Evolutionary conservation across 2,888 invertebrate species (phyloP).

Genomic region (Trissolcus brochymenae): DNA sequence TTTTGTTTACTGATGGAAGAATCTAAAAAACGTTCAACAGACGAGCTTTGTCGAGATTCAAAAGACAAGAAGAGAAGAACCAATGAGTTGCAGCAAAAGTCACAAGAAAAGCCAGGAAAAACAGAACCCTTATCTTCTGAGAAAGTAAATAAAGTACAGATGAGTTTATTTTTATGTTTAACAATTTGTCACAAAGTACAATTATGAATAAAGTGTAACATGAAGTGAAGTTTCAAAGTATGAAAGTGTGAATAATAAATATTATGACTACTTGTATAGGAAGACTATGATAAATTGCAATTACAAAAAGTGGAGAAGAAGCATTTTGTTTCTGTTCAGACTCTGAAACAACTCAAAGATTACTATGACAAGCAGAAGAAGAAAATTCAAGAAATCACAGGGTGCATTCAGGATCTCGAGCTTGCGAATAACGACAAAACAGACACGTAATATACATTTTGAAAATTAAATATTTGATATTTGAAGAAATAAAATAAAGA

Average conservation of each 20-base stretch:
- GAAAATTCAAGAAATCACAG: neutral
- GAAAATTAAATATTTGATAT: neutral
- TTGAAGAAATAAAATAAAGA: neutral
- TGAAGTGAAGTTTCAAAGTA: neutral
- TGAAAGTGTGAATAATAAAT: neutral
- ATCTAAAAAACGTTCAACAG: too few relatives aligned
- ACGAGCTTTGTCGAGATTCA: too few relatives aligned
- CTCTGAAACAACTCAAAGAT: neutral
- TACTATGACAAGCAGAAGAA: neutral
- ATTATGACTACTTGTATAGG: neutral
- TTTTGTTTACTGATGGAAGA: too few relatives aligned
- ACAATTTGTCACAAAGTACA: neutral
- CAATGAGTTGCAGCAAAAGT: too few relatives aligned
- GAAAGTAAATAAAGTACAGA: neutral
- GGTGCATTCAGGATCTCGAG: neutral
- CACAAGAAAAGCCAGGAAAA: too few relatives aligned
- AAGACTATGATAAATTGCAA: neutral
- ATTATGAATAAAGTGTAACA: neutral
- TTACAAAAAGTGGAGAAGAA: neutral
- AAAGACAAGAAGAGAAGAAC: too few relatives aligned
- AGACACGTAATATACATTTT: neutral
- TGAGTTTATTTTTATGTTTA: neutral
- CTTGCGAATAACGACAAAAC: neutral
- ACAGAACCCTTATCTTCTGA: neutral
- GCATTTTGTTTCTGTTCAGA: neutral